Conservation (phyloP, 2,888 invertebrate species). For the Merodon equestris region DNA sequence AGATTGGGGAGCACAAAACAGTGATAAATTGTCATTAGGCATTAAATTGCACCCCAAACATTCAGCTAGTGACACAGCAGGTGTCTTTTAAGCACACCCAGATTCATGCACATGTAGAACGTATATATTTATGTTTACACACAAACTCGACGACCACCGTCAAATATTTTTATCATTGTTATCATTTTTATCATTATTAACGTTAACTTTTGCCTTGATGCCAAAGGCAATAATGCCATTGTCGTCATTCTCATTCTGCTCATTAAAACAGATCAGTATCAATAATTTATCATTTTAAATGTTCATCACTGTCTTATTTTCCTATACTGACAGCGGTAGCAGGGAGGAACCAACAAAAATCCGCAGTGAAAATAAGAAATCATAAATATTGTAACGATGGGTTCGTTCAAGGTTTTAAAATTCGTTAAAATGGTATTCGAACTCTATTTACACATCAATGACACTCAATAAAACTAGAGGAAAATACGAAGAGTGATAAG, state of each 20-base stretch:
- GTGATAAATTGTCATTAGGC: conserved; percentile 48
- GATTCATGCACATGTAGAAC: background rate
- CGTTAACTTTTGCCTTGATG: conserved; percentile 33
- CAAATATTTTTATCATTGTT: too few relatives aligned
- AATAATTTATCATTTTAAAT: conserved; percentile 64
- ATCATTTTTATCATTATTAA: too few relatives aligned
- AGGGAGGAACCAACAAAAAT: too few relatives aligned
- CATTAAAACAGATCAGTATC: conserved; percentile 46
- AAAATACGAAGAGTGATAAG: too few relatives aligned
- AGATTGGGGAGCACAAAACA: conserved; percentile 18
- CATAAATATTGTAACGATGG: too few relatives aligned
- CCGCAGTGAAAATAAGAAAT: too few relatives aligned
- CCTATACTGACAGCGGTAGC: conserved; percentile 6
- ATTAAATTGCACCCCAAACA: conserved; percentile 26
- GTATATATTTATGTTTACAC: too few relatives aligned
- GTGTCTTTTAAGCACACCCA: conserved; percentile 2
- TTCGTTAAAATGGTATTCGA: too few relatives aligned
- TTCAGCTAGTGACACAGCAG: conserved; percentile 5
- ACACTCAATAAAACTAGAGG: too few relatives aligned
- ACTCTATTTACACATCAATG: too few relatives aligned
- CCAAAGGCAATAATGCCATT: conserved; percentile 7
- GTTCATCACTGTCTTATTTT: conserved; percentile 49
- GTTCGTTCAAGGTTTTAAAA: too few relatives aligned
- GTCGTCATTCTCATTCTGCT: background rate
- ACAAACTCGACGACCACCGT: too few relatives aligned